A percentile compares a stretch with the other conserved stretches of the same genome.
Evolutionary conservation across 2,113 vertebrate species (phyloP).

Genomic region (Oryzias woworae): DNA sequence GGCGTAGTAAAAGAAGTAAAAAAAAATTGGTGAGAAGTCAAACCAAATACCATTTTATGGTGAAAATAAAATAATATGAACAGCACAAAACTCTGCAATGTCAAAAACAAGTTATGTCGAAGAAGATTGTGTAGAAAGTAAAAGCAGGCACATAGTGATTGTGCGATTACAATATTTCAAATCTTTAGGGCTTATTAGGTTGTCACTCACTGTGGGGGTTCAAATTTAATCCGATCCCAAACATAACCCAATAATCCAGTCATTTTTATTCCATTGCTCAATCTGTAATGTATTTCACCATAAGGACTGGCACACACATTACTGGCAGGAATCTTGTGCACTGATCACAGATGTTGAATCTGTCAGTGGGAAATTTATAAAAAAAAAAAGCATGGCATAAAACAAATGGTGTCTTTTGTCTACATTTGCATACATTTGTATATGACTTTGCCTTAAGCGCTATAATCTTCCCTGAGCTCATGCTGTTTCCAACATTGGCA

Average conservation of each 20-base stretch:
- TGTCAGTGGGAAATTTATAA: constrained; percentile 24
- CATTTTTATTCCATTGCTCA: constrained; percentile 51
- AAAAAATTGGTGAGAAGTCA: background rate
- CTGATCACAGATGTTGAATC: constrained; percentile 29
- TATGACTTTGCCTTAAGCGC: background rate
- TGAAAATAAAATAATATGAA: too few species aligned
- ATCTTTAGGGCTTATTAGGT: constrained; percentile 40
- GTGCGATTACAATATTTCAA: constrained; percentile 23
- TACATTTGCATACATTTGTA: background rate
- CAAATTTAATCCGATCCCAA: constrained; percentile 52
- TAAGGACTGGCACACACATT: constrained; percentile 7
- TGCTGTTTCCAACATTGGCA: constrained; percentile 17
- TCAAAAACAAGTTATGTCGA: background rate
- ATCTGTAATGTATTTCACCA: constrained; percentile 38
- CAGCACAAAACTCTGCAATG: too few species aligned
- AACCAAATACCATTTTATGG: background rate
- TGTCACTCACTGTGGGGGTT: constrained; percentile 39
- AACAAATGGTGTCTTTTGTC: constrained; percentile 21
- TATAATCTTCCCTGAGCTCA: background rate
- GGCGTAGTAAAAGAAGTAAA: background rate
- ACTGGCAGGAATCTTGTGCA: constrained; percentile 28
- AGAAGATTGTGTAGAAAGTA: background rate
- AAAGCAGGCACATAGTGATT: constrained; percentile 10
- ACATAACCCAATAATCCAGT: constrained; percentile 47
- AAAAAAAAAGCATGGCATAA: constrained; percentile 24